A percentile compares a stretch with the other conserved stretches of the same genome.
Conservation (phyloP, 1,140 invertebrate species). For the Drosophila azteca region DNA sequence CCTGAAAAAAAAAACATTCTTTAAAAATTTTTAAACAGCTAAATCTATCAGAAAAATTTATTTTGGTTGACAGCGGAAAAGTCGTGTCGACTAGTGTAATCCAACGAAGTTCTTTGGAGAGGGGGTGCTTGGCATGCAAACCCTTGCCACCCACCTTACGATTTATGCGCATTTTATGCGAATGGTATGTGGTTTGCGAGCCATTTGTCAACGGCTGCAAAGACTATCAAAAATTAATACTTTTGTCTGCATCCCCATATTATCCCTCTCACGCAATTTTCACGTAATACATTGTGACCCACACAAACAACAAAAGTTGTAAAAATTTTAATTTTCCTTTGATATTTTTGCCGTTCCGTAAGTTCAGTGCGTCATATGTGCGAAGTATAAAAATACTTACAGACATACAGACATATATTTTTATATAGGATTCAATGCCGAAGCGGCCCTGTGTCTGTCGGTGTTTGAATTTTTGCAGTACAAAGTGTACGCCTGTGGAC, state of each 20-base stretch:
- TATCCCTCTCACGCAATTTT: constrained; percentile 45
- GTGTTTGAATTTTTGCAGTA: constrained; percentile 4
- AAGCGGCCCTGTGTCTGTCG: background rate
- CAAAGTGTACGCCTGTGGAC: background rate
- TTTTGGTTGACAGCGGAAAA: too few relatives aligned
- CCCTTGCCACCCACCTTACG: constrained; percentile 36
- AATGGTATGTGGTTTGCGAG: constrained; percentile 32
- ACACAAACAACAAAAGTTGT: constrained; percentile 73
- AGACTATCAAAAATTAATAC: constrained; percentile 78
- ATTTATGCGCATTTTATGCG: constrained; percentile 51
- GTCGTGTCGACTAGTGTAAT: too few relatives aligned
- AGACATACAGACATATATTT: constrained; percentile 15
- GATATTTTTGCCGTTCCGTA: constrained; percentile 68
- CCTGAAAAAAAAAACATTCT: too few relatives aligned
- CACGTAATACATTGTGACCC: constrained; percentile 67
- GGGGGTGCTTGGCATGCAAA: background rate
- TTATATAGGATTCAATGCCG: background rate
- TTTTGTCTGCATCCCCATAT: constrained; percentile 60
- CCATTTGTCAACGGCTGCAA: constrained; percentile 60
- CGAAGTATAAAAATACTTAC: constrained; percentile 51
- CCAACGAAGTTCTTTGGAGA: constrained; percentile 9
- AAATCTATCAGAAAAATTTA: too few relatives aligned
- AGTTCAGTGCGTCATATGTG: constrained; percentile 60
- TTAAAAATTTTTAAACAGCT: too few relatives aligned
- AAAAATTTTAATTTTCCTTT: constrained; percentile 77